Evolutionary conservation across 2,113 vertebrate genomes (phyloP).

Genomic region (Periophthalmodon schlosseri): DNA sequence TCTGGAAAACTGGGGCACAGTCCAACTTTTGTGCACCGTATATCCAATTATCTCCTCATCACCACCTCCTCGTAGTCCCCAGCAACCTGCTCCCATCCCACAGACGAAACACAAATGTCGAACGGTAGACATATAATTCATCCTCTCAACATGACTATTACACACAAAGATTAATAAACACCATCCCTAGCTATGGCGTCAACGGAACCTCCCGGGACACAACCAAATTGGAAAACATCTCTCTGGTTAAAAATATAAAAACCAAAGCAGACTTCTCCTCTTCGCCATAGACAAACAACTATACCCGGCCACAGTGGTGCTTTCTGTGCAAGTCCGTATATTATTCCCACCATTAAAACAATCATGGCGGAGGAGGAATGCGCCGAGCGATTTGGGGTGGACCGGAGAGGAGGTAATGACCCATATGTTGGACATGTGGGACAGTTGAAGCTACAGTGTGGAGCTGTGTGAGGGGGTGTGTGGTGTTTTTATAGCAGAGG

Average conservation of each 20-base stretch:
- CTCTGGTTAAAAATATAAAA: slow-evolving; percentile 32
- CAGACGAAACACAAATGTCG: background rate
- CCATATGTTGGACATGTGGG: slow-evolving; percentile 54
- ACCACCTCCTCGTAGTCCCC: background rate
- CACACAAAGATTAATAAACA: slow-evolving; percentile 36
- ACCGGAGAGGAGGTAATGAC: slow-evolving; percentile 55
- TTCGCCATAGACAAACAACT: slow-evolving; percentile 32
- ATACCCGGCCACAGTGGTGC: slow-evolving; percentile 12
- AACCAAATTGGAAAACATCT: slow-evolving; percentile 15
- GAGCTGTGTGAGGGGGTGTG: slow-evolving; percentile 7
- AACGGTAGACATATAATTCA: slow-evolving; percentile 9
- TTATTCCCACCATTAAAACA: slow-evolving; percentile 66
- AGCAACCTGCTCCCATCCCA: background rate
- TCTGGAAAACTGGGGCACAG: slow-evolving; percentile 1
- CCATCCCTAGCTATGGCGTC: background rate
- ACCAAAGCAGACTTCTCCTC: slow-evolving; percentile 29
- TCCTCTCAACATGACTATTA: slow-evolving; percentile 8
- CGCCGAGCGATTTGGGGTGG: slow-evolving; percentile 31
- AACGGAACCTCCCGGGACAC: background rate
- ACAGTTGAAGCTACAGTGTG: slow-evolving; percentile 48
- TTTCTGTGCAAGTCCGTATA: slow-evolving; percentile 34
- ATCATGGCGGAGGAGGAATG: slow-evolving; percentile 53
- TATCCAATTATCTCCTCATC: slow-evolving; percentile 11
- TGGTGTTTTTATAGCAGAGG: background rate
- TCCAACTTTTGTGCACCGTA: slow-evolving; percentile 4